Conservation (phyloP, 2,888 invertebrate species). For the Cryptocephalus moraei region DNA sequence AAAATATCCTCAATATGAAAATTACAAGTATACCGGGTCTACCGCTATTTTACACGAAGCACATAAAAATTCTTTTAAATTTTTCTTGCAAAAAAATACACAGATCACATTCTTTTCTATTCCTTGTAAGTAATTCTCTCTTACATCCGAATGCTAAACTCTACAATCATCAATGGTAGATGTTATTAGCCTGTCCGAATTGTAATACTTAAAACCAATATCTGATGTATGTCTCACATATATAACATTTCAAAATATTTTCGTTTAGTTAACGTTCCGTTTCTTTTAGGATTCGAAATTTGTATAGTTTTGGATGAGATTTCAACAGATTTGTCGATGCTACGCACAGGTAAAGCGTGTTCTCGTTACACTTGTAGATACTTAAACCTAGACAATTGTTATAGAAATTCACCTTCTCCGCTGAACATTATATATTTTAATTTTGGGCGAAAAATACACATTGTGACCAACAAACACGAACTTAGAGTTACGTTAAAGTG, state of each 20-base stretch:
- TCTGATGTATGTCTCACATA: too few species aligned
- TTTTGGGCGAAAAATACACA: too few species aligned
- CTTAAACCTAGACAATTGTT: conserved; percentile 9
- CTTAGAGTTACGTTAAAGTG: too few species aligned
- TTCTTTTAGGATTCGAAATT: too few species aligned
- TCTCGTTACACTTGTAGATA: conserved; percentile 20
- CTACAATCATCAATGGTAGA: too few species aligned
- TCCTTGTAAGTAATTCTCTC: too few species aligned
- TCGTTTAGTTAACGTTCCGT: background rate
- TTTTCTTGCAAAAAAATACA: conserved; percentile 8
- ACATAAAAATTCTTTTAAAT: conserved; percentile 13
- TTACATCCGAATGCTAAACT: too few species aligned
- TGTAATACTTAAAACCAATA: too few species aligned
- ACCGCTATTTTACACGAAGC: conserved; percentile 18
- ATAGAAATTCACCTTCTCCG: conserved; percentile 4
- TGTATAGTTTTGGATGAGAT: conserved; percentile 7
- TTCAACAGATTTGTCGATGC: conserved; percentile 13
- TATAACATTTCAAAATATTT: too few species aligned
- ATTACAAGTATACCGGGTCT: conserved; percentile 22
- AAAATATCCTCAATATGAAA: conserved; percentile 17
- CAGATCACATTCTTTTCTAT: conserved; percentile 10
- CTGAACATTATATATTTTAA: background rate
- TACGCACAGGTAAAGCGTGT: conserved; percentile 16
- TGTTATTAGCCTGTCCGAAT: too few species aligned
- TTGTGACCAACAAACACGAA: too few species aligned